Base-by-base conservation (phyloP, 2,888 invertebrate genomes). In the Anticlea derivata region DNA sequence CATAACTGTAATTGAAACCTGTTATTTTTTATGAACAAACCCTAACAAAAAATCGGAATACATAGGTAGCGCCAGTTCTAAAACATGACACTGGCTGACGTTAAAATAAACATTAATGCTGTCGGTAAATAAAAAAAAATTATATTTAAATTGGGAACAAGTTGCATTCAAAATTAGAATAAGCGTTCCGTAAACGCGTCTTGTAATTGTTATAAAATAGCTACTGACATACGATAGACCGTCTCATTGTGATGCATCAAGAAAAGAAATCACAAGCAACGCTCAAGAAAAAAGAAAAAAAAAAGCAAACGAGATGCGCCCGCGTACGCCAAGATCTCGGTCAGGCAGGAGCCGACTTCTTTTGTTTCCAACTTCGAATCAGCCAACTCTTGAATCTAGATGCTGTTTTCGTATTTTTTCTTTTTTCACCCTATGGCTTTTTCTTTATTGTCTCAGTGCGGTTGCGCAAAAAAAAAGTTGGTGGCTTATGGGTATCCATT, bases 401-500 rank as follows among this genome's bases (percentile, higher is more conserved):
- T 90, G 82, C 83, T 85, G 84, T 86, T 84, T 84, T 82, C 69
- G 70, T 75, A 78, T 77, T 80, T 82, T 80, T 76, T 65, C 68
- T 66, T 71, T 78, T 82, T 85, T 76, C 65, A 65, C 73, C 73
- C 75, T 80, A 75, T 75, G 75, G 80, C 82, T 82, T 87, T 88
- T 88, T 88, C 86, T 86, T 88, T 90, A 88, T 88, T 88, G 87
- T 88, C 86, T 84, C 83, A 81, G 83, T 80, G 80, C 81, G 75
- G 78, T 70, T 83, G 80, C 75, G 75, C 66, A 73, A 77, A 75
- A 78, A 80, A 83, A 84, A 77, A 81, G 75, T 73, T 85, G 86
- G 89, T 90, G 89, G 89, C 89, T 90, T 90, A 90, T 90, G 89
- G 88, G 81, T 86, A 86, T 84, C 88, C 89, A 90, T 90, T 90